Conservation (phyloP, 2,888 invertebrate species). For the Oligia fasciuncula region DNA sequence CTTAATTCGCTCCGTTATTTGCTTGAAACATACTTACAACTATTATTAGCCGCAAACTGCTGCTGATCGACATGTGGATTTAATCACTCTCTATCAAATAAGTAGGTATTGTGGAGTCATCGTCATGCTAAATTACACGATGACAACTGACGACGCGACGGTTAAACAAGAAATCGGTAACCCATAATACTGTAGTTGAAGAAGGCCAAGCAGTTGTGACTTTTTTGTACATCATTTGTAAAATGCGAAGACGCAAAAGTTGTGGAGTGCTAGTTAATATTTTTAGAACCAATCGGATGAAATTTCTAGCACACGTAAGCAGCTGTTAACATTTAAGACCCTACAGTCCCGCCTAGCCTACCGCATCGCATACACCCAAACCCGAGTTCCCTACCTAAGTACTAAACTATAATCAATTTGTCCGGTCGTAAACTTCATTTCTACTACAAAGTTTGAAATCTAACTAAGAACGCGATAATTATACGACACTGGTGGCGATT, state of each 20-base stretch:
- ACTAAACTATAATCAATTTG: constrained; percentile 17
- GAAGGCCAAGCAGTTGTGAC: neutral
- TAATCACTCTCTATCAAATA: neutral
- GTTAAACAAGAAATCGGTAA: neutral
- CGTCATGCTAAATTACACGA: neutral
- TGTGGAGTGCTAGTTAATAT: neutral
- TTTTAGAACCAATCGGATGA: neutral
- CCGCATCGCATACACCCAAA: neutral
- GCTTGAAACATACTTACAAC: neutral
- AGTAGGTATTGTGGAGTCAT: neutral
- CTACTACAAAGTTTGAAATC: constrained; percentile 33
- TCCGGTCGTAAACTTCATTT: constrained; percentile 24
- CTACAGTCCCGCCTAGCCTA: neutral
- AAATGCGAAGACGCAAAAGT: neutral
- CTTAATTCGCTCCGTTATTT: neutral
- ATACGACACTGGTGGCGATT: constrained; percentile 21
- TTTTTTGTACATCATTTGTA: neutral
- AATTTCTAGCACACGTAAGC: neutral
- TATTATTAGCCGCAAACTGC: neutral
- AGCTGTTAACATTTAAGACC: neutral
- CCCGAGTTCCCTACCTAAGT: neutral
- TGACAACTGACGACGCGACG: neutral
- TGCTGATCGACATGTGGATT: neutral
- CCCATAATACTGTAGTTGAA: neutral
- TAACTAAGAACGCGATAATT: constrained; percentile 51